phyloP scores from a whole-genome alignment of 2,797 vertebrate species.

The Psittacula derbiana region DNA sequence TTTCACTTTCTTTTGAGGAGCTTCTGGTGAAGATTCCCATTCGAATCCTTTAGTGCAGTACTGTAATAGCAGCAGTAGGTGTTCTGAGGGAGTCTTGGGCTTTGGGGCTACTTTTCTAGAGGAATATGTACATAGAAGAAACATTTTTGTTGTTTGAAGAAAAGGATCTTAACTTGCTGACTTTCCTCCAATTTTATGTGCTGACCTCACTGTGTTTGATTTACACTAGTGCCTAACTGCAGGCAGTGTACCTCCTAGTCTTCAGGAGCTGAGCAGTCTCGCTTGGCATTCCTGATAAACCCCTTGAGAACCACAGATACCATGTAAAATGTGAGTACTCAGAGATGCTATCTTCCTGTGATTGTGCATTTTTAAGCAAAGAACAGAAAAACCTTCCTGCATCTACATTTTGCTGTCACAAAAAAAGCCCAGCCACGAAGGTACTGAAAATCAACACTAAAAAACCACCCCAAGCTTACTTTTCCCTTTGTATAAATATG shows the following conservation, averaged over 20 bases:
- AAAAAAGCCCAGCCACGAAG: background rate
- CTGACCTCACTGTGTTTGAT: background rate
- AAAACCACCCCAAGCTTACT: background rate
- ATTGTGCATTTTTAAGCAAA: background rate
- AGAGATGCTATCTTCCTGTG: background rate
- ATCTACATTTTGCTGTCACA: background rate
- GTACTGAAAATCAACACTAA: background rate
- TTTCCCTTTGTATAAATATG: background rate
- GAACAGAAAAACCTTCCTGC: background rate
- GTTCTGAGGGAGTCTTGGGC: background rate
- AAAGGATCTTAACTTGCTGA: background rate
- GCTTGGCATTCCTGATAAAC: background rate
- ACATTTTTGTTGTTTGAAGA: background rate
- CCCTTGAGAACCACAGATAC: fast-evolving
- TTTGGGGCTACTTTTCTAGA: background rate
- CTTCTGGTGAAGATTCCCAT: background rate
- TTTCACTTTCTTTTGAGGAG: background rate
- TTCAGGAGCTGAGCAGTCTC: background rate
- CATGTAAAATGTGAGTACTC: background rate
- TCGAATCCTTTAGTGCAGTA: background rate
- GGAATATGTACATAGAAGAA: background rate
- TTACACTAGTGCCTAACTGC: background rate
- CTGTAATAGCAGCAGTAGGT: background rate
- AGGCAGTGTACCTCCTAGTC: background rate
- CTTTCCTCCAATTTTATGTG: background rate